These are phyloP conservation scores for Halictus ligatus DNA, from an alignment of 2,888 invertebrate species.

Conservation along the genomic window DNA sequence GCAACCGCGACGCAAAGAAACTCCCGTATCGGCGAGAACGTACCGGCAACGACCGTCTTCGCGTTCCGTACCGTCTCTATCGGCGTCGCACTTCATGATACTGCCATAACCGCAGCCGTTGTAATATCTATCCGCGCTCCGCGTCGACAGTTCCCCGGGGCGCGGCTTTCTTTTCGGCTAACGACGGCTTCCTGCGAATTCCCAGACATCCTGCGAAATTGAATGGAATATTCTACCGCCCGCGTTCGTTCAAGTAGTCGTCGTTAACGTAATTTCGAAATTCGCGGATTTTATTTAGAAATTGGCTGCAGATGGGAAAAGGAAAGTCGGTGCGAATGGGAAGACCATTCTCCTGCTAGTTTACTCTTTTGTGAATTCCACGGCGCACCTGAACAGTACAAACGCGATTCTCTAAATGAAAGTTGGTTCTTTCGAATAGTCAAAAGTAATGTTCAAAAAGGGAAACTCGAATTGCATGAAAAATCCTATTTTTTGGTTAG, in stretches of 20 bases:
- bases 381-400: not conserved
- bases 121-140: constrained; percentile 50
- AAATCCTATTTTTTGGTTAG: too few relatives aligned
- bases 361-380: not conserved
- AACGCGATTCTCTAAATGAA: not conserved
- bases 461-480: too few relatives aligned
- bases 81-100: constrained; percentile 22
- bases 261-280: not conserved
- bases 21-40: too few relatives aligned
- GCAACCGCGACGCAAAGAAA: too few relatives aligned
- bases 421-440: not conserved
- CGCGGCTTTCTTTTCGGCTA: constrained; percentile 14
- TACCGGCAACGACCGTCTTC: too few relatives aligned
- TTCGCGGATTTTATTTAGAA: not conserved
- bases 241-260: not conserved
- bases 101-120: constrained; percentile 60
- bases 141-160: constrained; percentile 37
- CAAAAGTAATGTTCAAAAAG: too few relatives aligned
- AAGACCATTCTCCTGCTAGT: not conserved
- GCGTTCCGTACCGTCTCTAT: constrained; percentile 19
- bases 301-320: not conserved
- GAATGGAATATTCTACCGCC: not conserved
- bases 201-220: not conserved
- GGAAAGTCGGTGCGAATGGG: not conserved
- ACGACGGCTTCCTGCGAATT: not conserved